Conservation (phyloP, 1,140 invertebrate genomes). For the Pemphigus obesinymphae region DNA sequence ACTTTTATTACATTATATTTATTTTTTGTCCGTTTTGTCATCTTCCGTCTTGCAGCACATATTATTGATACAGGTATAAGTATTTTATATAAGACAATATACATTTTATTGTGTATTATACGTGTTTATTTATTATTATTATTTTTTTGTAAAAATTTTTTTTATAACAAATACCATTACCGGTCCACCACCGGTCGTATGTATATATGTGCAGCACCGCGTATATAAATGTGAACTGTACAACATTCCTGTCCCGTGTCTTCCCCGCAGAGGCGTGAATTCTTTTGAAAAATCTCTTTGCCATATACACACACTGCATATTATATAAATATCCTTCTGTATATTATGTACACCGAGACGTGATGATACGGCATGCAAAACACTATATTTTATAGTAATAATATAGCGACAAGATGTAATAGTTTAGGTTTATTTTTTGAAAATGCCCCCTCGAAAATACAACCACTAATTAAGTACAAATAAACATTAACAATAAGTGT, state of each 20-base stretch:
- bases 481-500: no score
- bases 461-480: no score
- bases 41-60: not conserved
- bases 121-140: not conserved
- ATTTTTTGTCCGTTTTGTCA: not conserved
- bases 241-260: constrained; percentile 36
- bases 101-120: not conserved
- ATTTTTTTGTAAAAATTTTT: not conserved
- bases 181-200: not conserved
- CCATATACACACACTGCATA: not conserved
- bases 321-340: not conserved
- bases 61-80: not conserved
- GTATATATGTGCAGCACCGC: no score
- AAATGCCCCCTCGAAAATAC: no score
- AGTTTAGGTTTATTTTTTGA: no score
- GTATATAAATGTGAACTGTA: not conserved
- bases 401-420: no score
- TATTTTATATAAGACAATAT: not conserved
- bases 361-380: not conserved
- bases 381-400: no score
- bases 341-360: not conserved
- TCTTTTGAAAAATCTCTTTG: constrained; percentile 22
- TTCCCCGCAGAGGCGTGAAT: constrained; percentile 37
- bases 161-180: constrained; percentile 23
- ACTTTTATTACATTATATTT: not conserved